Base-by-base conservation (phyloP, 2,113 vertebrate species). In the Gobio gobio region DNA sequence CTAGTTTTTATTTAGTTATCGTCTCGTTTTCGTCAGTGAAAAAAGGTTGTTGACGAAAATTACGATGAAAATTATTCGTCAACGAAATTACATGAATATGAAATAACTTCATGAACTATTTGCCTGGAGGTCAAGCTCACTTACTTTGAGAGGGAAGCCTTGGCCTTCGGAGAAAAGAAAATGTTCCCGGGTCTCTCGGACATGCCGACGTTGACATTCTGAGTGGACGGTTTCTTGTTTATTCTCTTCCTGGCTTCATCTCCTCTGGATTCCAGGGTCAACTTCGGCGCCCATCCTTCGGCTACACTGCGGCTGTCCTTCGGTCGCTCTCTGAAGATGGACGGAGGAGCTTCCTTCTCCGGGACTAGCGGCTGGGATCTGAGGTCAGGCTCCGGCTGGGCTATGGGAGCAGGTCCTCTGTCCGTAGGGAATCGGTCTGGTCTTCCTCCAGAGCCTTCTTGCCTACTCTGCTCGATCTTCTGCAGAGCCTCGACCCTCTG, bases 141-240 rank as follows among this genome's bases (percentile, higher is more conserved):
- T 98, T 93, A 99, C 98, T 93, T 93, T 36, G 93, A 72, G 87
- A 94, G 91, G 54, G 88, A 89, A 0, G 92, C 92, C 89, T 93
- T 96, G 88, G 97, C 95, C 82, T 96, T 97, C 0, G 97, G 97
- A 0, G 90, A 95, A 93, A 97, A 99, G 93, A 99, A 98, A 90
- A 97, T 95, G 68, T 92, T 84, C 14, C 90, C 91, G 0, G 94
- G 56, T 77, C 90, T 94, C 0, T 96, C 96, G 2, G 89, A 89
- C 89, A 91, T 84, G 88, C 83, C 85, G 47, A 92, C 91, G 33
- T 94, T 89, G 0, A 88, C 29, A 22, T 88, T 91, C 82, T 93
- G 95, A 85, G 18, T 88, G 5, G 91, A 87, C 1, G 86, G 75
- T 64, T 95, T 95, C 80, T 85, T 95, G 76, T 91, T 68, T 0